Conservation (phyloP, 2,113 vertebrate species). For the Psettodes erumei region DNA sequence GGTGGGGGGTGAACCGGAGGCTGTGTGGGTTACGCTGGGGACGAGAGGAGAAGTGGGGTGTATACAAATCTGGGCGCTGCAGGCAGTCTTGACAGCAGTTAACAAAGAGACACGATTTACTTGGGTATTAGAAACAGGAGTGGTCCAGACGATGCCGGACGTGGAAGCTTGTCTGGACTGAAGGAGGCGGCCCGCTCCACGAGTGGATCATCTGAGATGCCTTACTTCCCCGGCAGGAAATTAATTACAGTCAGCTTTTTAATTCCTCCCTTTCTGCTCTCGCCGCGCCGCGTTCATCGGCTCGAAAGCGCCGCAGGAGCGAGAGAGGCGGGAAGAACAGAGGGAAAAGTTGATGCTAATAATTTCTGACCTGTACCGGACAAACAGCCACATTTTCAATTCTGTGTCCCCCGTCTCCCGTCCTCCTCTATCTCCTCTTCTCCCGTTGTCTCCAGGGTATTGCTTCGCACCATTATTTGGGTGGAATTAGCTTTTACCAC, state of each 20-base stretch:
- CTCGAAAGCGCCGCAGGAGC: neutral
- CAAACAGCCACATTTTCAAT: conserved; percentile 67
- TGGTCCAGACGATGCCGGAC: conserved; percentile 21
- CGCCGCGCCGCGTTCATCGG: no score
- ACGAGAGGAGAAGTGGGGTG: conserved; percentile 57
- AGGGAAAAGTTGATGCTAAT: conserved; percentile 50
- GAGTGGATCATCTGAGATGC: conserved; percentile 19
- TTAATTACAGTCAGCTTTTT: conserved; percentile 26
- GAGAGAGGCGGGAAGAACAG: neutral
- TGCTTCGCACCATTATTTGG: conserved; percentile 61
- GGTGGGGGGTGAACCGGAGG: conserved; percentile 55
- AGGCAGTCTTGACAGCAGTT: conserved; percentile 47
- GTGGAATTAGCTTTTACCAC: conserved; percentile 68
- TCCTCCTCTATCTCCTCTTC: conserved; percentile 37
- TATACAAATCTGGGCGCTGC: conserved; percentile 54
- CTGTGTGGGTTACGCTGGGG: conserved; percentile 63
- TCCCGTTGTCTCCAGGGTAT: conserved; percentile 46
- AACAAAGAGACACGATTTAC: conserved; percentile 47
- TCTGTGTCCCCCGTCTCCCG: conserved; percentile 53
- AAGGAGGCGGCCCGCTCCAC: neutral
- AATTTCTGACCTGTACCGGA: conserved; percentile 71
- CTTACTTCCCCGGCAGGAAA: conserved; percentile 6
- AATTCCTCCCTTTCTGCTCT: conserved; percentile 30
- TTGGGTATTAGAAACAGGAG: conserved; percentile 43
- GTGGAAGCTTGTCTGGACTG: conserved; percentile 27